These are phyloP conservation scores for Thera obeliscata DNA, from an alignment of 2,888 invertebrate genomes.

Conservation along the genomic window DNA sequence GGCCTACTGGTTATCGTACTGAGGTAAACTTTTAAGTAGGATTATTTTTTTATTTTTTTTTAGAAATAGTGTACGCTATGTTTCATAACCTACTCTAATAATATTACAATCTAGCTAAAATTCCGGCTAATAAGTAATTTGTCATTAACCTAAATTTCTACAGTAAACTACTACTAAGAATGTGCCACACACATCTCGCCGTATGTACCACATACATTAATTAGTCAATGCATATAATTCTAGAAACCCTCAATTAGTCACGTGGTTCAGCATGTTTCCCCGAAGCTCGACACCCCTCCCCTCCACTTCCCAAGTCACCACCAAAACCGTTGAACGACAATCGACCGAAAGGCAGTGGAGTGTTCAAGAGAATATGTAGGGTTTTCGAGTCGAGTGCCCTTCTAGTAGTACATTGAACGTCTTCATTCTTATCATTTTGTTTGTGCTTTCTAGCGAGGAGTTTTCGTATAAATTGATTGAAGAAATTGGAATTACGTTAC, in stretches of 20 bases:
- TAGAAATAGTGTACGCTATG: no score
- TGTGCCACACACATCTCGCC: no score
- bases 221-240: no score
- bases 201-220: no score
- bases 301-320: neutral
- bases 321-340: constrained; percentile 30
- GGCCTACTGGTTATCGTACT: no score
- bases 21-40: no score
- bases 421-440: constrained; percentile 31
- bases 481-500: neutral
- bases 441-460: constrained; percentile 4
- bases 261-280: neutral
- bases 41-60: no score
- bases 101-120: no score
- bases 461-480: neutral
- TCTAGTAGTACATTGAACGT: constrained; percentile 22
- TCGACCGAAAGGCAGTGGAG: constrained; percentile 35
- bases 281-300: constrained; percentile 9
- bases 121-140: no score
- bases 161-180: no score
- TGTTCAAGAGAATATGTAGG: constrained; percentile 34
- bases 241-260: neutral
- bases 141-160: no score
- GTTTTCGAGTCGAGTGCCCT: constrained; percentile 31
- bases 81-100: no score